A percentile compares a stretch with the other conserved stretches of the same genome.
phyloP scores from a whole-genome alignment of 2,113 vertebrate species.

The Ceyx cyanopectus region DNA sequence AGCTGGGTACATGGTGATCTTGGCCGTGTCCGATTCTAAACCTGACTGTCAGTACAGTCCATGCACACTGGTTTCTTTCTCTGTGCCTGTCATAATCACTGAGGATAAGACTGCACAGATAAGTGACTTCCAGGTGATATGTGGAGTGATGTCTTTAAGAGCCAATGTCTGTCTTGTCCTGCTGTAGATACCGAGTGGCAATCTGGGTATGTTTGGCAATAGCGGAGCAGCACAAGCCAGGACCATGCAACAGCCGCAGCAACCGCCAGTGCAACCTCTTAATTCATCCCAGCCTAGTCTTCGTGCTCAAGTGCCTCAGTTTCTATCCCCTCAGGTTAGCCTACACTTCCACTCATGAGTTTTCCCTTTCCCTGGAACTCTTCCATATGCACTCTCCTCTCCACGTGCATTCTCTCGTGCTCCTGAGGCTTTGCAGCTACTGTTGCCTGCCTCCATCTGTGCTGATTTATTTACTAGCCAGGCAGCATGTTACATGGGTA shows the following conservation, averaged over 20 bases:
- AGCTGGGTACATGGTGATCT: accelerated
- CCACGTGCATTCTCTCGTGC: neutral
- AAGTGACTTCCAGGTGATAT: neutral
- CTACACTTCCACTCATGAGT: neutral
- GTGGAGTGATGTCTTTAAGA: neutral
- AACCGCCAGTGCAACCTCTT: conserved; percentile 94
- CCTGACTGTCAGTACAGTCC: neutral
- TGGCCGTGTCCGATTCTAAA: neutral
- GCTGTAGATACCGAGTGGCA: conserved; percentile 92
- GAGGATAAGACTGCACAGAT: neutral
- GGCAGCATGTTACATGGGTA: neutral
- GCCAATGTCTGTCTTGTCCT: neutral
- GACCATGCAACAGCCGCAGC: conserved; percentile 90
- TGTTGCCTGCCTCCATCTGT: neutral
- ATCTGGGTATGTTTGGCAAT: conserved; percentile 94
- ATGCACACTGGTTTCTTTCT: neutral
- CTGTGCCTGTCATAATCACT: accelerated
- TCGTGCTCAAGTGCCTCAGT: conserved; percentile 99
- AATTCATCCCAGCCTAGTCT: conserved; percentile 99
- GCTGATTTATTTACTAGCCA: neutral
- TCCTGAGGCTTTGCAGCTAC: neutral
- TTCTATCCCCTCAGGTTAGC: conserved; percentile 98
- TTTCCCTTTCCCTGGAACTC: neutral
- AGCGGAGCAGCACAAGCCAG: conserved; percentile 93
- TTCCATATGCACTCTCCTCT: neutral